Evolutionary conservation across 2,888 invertebrate genomes (phyloP).

Genomic region (Epirrhoe tristata): DNA sequence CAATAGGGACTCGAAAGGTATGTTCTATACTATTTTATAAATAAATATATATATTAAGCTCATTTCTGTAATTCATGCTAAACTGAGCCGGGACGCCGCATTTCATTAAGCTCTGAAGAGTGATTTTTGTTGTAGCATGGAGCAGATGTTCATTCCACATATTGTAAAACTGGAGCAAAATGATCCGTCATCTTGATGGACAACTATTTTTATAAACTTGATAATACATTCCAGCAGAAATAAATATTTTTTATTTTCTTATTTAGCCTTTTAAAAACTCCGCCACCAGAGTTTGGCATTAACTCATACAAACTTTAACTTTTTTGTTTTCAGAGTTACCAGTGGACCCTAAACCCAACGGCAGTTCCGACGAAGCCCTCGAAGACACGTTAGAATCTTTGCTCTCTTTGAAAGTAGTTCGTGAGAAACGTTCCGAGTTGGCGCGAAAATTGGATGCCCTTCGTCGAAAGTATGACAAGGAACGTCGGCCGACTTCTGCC

Average conservation of each 20-base stretch:
- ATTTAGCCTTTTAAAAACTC: too few species aligned
- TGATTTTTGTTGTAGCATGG: too few species aligned
- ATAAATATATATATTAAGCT: not conserved
- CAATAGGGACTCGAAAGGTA: constrained; percentile 52
- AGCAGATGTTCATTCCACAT: not conserved
- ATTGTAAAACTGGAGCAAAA: not conserved
- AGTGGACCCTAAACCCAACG: constrained; percentile 59
- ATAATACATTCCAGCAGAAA: not conserved
- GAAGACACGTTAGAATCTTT: constrained; percentile 93
- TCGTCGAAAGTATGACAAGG: constrained; percentile 93
- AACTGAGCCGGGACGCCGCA: too few species aligned
- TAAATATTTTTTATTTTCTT: not conserved
- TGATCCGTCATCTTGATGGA: not conserved
- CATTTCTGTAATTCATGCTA: too few species aligned
- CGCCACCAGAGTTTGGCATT: too few species aligned
- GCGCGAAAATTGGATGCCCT: constrained; percentile 95
- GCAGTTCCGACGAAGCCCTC: constrained; percentile 85
- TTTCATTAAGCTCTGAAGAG: too few species aligned
- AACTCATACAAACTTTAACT: not conserved
- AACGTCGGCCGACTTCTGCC: constrained; percentile 87
- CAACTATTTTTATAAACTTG: too few species aligned
- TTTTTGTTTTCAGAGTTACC: constrained; percentile 46
- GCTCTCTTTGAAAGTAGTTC: constrained; percentile 92
- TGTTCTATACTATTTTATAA: not conserved
- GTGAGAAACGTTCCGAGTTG: constrained; percentile 92